Percentiles rank a stretch among this genome's conserved stretches.
These are phyloP conservation scores for Gymnorhina tibicen DNA, from an alignment of 2,113 vertebrate genomes.

Conservation along the genomic window DNA sequence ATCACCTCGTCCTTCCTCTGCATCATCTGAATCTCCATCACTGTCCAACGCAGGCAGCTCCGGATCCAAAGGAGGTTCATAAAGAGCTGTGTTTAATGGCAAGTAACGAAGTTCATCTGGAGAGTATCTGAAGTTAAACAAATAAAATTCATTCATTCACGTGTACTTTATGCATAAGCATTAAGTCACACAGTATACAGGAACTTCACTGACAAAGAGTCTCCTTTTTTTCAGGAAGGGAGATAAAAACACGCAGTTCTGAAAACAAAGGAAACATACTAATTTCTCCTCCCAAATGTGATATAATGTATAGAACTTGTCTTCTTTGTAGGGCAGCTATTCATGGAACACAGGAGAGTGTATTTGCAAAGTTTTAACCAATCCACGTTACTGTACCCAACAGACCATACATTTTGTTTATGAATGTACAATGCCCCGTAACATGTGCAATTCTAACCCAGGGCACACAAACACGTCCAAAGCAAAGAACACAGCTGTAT, in stretches of 20 bases:
- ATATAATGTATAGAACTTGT: background rate
- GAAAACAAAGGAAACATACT: background rate
- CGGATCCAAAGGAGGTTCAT: conserved; percentile 94
- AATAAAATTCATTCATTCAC: background rate
- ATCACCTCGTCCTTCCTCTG: conserved; percentile 82
- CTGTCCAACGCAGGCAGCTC: conserved; percentile 92
- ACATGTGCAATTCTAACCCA: background rate
- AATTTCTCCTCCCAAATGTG: background rate
- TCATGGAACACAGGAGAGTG: background rate
- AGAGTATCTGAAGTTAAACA: conserved; percentile 80
- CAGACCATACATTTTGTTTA: background rate
- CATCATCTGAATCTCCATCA: conserved; percentile 94
- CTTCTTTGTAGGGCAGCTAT: background rate
- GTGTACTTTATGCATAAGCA: background rate
- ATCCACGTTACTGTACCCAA: background rate
- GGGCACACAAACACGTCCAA: background rate
- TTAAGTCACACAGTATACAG: background rate
- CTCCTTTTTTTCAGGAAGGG: background rate
- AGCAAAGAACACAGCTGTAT: background rate
- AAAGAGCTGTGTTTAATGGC: conserved; percentile 93
- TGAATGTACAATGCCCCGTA: background rate
- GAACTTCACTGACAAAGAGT: background rate
- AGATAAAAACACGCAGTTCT: background rate
- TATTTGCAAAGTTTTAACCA: background rate
- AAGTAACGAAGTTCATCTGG: conserved; percentile 96